phyloP scores from a whole-genome alignment of 1,140 invertebrate genomes.

The Onthophagus taurus region DNA sequence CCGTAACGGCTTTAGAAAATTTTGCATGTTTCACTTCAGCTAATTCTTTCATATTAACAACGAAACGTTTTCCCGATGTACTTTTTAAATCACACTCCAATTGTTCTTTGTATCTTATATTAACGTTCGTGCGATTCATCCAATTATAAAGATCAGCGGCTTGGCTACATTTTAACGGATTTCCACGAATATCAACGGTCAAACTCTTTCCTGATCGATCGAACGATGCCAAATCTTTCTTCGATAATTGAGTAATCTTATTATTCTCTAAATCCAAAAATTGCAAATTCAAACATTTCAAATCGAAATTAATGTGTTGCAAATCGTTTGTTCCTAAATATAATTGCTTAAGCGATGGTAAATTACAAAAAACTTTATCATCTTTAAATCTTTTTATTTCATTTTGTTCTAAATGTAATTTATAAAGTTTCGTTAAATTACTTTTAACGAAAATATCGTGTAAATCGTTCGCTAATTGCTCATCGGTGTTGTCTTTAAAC shows the following conservation, averaged over 20 bases:
- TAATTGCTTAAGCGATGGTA: conserved; percentile 56
- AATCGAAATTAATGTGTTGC: conserved; percentile 54
- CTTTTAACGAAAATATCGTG: conserved; percentile 66
- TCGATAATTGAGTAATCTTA: conserved; percentile 49
- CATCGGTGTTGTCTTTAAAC: conserved; percentile 58
- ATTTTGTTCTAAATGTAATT: conserved; percentile 71
- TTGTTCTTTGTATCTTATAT: conserved; percentile 46
- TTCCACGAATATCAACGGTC: conserved; percentile 55
- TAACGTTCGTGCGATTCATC: conserved; percentile 52
- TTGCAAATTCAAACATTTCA: conserved; percentile 54
- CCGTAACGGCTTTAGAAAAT: conserved; percentile 41
- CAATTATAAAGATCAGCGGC: conserved; percentile 52
- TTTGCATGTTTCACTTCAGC: conserved; percentile 35
- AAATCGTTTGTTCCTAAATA: conserved; percentile 59
- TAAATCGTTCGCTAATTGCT: conserved; percentile 52
- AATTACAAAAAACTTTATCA: conserved; percentile 57
- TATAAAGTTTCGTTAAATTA: conserved; percentile 54
- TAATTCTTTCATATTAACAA: conserved; percentile 34
- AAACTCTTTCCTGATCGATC: conserved; percentile 48
- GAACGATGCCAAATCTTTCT: conserved; percentile 48
- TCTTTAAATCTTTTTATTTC: conserved; percentile 61
- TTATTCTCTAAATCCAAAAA: conserved; percentile 65
- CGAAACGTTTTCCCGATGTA: conserved; percentile 32
- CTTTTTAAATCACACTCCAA: conserved; percentile 41
- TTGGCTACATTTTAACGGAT: conserved; percentile 61